These are phyloP conservation scores for Drosophila maculinotata DNA, from an alignment of 2,888 invertebrate species.

Conservation along the genomic window DNA sequence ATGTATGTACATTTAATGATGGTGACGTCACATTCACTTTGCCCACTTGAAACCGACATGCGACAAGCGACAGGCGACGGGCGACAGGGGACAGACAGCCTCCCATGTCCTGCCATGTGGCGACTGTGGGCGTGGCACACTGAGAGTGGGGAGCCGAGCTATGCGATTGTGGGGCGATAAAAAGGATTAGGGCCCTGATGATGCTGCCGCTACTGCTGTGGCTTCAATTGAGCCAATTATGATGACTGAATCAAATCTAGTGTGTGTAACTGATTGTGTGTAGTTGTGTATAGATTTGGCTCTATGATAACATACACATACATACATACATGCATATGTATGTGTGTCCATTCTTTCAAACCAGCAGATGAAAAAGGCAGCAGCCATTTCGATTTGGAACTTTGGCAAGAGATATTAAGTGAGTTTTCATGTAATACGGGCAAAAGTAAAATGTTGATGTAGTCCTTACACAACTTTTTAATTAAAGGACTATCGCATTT, in stretches of 20 bases:
- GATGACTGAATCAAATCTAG: constrained; percentile 33
- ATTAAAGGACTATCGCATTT: neutral
- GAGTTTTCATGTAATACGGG: neutral
- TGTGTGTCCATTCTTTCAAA: no score
- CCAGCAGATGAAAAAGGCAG: no score
- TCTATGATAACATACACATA: neutral
- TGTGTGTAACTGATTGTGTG: no score
- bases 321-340: no score
- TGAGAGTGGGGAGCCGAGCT: constrained; percentile 12
- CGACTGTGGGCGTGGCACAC: constrained; percentile 43
- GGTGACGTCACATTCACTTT: constrained; percentile 43
- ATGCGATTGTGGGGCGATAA: constrained; percentile 52
- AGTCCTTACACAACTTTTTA: neutral
- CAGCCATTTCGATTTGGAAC: no score
- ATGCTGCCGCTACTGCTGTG: constrained; percentile 13
- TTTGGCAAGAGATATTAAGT: neutral
- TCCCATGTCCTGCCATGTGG: constrained; percentile 1
- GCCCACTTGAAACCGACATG: constrained; percentile 25
- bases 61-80: constrained; percentile 28
- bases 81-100: constrained; percentile 22
- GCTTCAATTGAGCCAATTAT: constrained; percentile 59
- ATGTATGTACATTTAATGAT: constrained; percentile 10
- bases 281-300: neutral
- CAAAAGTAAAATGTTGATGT: no score
- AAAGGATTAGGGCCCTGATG: constrained; percentile 41